phyloP scores from a whole-genome alignment of 2,888 invertebrate genomes.

The Apotomis capreana region DNA sequence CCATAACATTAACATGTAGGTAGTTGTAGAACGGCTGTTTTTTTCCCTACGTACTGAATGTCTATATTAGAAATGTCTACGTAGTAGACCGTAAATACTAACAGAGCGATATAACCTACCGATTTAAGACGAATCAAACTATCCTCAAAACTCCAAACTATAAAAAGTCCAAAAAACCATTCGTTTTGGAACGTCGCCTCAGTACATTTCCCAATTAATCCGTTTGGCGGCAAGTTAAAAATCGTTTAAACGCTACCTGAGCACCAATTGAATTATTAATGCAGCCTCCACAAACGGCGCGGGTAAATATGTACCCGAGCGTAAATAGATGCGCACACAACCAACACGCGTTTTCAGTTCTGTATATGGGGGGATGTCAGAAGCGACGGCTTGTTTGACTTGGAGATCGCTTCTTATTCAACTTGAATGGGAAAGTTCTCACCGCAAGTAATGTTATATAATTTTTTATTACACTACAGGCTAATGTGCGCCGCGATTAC shows the following conservation, averaged over 20 bases:
- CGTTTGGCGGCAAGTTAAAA: slow-evolving; percentile 79
- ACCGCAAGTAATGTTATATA: too few species aligned
- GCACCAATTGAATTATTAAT: slow-evolving; percentile 83
- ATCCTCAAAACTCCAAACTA: not conserved
- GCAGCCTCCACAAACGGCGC: slow-evolving; percentile 82
- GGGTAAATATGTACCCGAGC: slow-evolving; percentile 82
- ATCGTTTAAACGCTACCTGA: slow-evolving; percentile 81
- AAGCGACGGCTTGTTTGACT: slow-evolving; percentile 32
- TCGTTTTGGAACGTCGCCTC: slow-evolving; percentile 22
- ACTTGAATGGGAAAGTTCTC: too few species aligned
- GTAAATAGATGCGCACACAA: slow-evolving; percentile 84
- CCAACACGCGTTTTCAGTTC: slow-evolving; percentile 77
- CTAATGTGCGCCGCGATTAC: too few species aligned
- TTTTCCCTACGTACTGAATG: too few species aligned
- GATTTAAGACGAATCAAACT: too few species aligned
- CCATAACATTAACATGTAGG: too few species aligned
- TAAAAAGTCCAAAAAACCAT: slow-evolving; percentile 6
- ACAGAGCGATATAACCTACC: too few species aligned
- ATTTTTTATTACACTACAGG: too few species aligned
- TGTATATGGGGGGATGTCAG: slow-evolving; percentile 56
- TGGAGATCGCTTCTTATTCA: too few species aligned
- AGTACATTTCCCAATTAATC: slow-evolving; percentile 67
- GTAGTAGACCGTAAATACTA: too few species aligned
- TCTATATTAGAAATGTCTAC: too few species aligned
- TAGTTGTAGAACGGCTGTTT: too few species aligned